Conservation (phyloP, 2,888 invertebrate species). For the Plebejus anna region DNA sequence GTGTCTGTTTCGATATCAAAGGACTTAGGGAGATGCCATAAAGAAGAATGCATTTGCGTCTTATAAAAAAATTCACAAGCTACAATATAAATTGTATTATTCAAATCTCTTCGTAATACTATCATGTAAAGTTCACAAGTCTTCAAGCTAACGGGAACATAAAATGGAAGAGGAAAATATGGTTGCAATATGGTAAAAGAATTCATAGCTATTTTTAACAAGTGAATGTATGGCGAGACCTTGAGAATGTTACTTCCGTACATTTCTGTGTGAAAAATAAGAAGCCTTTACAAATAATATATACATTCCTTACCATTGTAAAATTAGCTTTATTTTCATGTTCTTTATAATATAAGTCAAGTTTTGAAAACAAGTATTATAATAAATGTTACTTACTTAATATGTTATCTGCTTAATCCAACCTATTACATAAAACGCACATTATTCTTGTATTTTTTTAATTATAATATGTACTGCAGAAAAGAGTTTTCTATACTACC, state of each 20-base stretch:
- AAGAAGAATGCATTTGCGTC: too few species aligned
- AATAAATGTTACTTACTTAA: too few species aligned
- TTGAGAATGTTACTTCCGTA: not conserved
- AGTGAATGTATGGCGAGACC: not conserved
- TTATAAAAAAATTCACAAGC: too few species aligned
- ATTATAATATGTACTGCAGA: too few species aligned
- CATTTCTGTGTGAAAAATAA: constrained; percentile 10
- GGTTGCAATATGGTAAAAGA: constrained; percentile 12
- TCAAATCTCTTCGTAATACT: not conserved
- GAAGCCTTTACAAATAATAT: not conserved
- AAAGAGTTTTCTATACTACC: too few species aligned
- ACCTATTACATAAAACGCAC: too few species aligned
- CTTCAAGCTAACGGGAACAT: constrained; percentile 3
- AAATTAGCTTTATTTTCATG: not conserved
- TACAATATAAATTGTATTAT: not conserved
- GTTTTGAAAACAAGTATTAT: not conserved
- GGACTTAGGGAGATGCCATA: too few species aligned
- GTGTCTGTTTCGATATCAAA: too few species aligned
- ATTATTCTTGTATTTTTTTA: too few species aligned
- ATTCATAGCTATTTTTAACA: constrained; percentile 28
- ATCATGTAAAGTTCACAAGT: constrained; percentile 1
- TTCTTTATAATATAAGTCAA: not conserved
- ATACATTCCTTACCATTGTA: not conserved
- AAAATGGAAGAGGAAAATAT: constrained; percentile 16
- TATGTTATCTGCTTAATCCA: not conserved